A percentile compares a stretch with the other conserved stretches of the same genome.
phyloP scores from a whole-genome alignment of 2,888 invertebrate genomes.

The Coenonympha arcania region DNA sequence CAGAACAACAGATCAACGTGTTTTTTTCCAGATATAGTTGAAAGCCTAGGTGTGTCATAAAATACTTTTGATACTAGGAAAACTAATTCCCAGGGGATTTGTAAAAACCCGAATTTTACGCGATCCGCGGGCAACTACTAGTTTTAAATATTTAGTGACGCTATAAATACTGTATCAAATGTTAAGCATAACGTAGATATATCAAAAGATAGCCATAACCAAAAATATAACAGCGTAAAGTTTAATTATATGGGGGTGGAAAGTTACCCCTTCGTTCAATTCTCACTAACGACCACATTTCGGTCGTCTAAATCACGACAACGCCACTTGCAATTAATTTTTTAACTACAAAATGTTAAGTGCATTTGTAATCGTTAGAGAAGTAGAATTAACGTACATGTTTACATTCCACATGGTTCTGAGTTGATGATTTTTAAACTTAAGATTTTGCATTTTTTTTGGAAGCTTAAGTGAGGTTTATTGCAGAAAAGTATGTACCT shows the following conservation, averaged over 20 bases:
- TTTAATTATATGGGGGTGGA: constrained; percentile 61
- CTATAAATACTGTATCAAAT: not conserved
- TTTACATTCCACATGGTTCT: not conserved
- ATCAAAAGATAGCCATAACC: constrained; percentile 31
- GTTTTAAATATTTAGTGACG: not conserved
- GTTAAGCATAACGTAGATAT: not conserved
- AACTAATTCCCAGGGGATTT: no score
- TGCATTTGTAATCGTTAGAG: not conserved
- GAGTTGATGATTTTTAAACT: not conserved
- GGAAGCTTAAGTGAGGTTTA: no score
- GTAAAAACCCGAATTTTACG: no score
- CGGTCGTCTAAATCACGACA: constrained; percentile 59
- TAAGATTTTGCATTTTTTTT: not conserved
- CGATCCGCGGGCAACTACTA: no score
- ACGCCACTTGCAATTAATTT: constrained; percentile 68
- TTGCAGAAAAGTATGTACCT: no score
- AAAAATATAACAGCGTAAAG: constrained; percentile 36
- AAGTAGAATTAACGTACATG: not conserved
- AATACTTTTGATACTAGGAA: no score
- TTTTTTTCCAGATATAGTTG: no score
- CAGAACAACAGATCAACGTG: no score
- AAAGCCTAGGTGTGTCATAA: no score
- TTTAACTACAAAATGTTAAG: constrained; percentile 38
- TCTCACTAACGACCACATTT: constrained; percentile 67
- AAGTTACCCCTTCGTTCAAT: constrained; percentile 59